phyloP scores from a whole-genome alignment of 2,113 vertebrate genomes.

The Chunga burmeisteri region DNA sequence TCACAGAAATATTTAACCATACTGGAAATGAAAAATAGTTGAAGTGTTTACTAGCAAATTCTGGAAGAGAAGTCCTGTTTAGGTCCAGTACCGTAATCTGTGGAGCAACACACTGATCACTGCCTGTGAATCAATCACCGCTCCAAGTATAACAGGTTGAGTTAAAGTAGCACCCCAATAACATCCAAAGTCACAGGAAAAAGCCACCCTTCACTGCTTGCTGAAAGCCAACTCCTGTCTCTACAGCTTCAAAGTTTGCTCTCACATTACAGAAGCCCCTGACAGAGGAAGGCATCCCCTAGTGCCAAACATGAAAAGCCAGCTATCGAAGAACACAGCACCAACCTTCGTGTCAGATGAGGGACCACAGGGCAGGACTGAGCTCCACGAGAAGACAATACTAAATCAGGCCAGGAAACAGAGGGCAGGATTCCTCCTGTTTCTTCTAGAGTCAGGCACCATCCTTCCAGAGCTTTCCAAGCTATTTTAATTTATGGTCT shows the following conservation, averaged over 20 bases:
- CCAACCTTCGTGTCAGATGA: accelerated
- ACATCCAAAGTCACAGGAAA: background rate
- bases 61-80: background rate
- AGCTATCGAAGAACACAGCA: background rate
- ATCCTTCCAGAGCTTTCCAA: background rate
- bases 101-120: background rate
- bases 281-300: background rate
- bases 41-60: background rate
- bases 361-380: background rate
- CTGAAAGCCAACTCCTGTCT: background rate
- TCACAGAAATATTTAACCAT: background rate
- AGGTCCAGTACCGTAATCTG: background rate
- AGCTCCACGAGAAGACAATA: background rate
- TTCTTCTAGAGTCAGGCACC: background rate
- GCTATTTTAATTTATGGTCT: background rate
- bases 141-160: background rate
- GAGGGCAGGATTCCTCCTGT: background rate
- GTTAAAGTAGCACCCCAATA: background rate
- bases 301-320: background rate
- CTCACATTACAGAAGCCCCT: background rate
- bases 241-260: background rate
- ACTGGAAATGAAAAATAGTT: background rate
- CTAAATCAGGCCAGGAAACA: background rate
- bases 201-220: background rate
- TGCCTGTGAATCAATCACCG: background rate